Evolutionary conservation across 2,888 invertebrate species (phyloP).

Genomic region (Drosophila atripex): DNA sequence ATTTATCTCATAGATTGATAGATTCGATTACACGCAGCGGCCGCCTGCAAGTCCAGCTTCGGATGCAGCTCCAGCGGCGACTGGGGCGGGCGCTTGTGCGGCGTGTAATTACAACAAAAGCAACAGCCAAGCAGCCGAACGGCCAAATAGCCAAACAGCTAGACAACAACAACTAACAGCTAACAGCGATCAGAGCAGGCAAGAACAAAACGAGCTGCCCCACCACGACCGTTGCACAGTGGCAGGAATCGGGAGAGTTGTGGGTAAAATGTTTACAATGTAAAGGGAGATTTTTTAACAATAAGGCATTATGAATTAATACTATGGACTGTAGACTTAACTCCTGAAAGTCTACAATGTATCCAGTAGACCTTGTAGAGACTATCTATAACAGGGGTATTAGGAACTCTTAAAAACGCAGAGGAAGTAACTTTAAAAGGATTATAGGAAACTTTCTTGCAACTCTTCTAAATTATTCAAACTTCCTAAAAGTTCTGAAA

Average conservation of each 20-base stretch:
- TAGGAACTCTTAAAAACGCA: too few species aligned
- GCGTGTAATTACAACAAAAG: conserved; percentile 79
- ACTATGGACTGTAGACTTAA: too few species aligned
- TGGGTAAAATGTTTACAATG: not conserved
- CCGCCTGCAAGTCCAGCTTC: conserved; percentile 29
- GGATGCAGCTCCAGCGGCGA: conserved; percentile 41
- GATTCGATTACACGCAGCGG: conserved; percentile 81
- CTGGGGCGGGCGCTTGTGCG: conserved; percentile 66
- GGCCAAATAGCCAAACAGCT: conserved; percentile 15
- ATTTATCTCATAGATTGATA: conserved; percentile 84
- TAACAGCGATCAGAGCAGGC: conserved; percentile 48
- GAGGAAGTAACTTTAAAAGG: not conserved
- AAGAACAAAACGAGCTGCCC: conserved; percentile 69
- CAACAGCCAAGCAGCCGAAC: conserved; percentile 56
- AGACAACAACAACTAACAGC: conserved; percentile 20
- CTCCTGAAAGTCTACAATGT: too few species aligned
- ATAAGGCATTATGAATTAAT: not conserved
- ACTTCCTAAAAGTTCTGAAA: not conserved
- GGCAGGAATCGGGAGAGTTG: not conserved
- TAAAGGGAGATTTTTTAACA: not conserved
- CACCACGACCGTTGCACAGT: conserved; percentile 35
- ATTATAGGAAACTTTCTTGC: not conserved
- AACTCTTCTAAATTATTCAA: not conserved
- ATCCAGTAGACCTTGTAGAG: too few species aligned
- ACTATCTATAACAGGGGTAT: too few species aligned